Conservation (phyloP, 2,888 invertebrate species). For the Apotomis turbidana region DNA sequence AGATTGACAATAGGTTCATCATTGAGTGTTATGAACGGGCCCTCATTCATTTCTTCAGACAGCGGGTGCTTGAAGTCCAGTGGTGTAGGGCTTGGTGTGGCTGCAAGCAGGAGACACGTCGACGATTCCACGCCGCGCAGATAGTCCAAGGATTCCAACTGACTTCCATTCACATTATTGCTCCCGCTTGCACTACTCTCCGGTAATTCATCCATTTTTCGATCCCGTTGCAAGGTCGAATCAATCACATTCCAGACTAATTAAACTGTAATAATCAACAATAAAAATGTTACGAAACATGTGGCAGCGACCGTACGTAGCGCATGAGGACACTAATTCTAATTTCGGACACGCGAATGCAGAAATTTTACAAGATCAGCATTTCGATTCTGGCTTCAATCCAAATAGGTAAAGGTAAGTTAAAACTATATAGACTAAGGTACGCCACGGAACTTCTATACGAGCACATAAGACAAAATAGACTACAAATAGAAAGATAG, state of each 20-base stretch:
- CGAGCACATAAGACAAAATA: background rate
- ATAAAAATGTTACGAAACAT: slow-evolving; percentile 1
- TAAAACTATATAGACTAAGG: background rate
- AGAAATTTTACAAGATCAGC: slow-evolving; percentile 29
- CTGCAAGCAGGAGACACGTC: slow-evolving; percentile 85
- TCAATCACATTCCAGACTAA: slow-evolving; percentile 24
- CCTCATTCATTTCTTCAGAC: slow-evolving; percentile 80
- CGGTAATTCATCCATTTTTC: slow-evolving; percentile 68
- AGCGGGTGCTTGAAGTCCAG: slow-evolving; percentile 84
- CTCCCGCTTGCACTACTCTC: slow-evolving; percentile 53
- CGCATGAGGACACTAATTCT: background rate
- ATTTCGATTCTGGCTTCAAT: slow-evolving; percentile 32
- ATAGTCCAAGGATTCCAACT: slow-evolving; percentile 72
- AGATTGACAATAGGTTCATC: slow-evolving; percentile 65
- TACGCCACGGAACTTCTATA: background rate
- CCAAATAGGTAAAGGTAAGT: slow-evolving; percentile 25
- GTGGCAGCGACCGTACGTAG: background rate
- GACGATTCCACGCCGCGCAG: slow-evolving; percentile 86
- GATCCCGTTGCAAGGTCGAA: slow-evolving; percentile 14
- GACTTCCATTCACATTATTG: slow-evolving; percentile 57
- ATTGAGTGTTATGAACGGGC: slow-evolving; percentile 69
- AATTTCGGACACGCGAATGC: slow-evolving; percentile 17
- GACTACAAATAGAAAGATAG: background rate
- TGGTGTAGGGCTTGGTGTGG: slow-evolving; percentile 85
- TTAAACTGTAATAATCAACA: slow-evolving; percentile 10